These are phyloP conservation scores for Triplophysa yarkandensis DNA, from an alignment of 2,797 vertebrate genomes.

Conservation along the genomic window DNA sequence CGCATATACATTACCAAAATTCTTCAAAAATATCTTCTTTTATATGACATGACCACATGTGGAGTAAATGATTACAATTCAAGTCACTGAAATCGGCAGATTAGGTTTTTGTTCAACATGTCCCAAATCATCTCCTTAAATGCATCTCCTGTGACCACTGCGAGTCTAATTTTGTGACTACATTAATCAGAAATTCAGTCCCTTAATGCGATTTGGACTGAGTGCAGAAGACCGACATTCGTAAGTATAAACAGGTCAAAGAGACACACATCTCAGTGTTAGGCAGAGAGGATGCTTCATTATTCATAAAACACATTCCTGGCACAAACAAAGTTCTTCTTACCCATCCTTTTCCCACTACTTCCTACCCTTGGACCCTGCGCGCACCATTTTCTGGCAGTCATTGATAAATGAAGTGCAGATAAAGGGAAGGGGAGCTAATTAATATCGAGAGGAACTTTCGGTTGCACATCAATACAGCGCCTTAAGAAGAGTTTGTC, in stretches of 20 bases:
- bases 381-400: slow-evolving; percentile 13
- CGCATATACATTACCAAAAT: too few species aligned
- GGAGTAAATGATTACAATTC: too few species aligned
- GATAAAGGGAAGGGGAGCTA: slow-evolving; percentile 41
- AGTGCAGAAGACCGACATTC: background rate
- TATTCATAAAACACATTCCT: slow-evolving; percentile 13
- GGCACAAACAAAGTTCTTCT: background rate
- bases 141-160: background rate
- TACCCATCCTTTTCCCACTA: background rate
- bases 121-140: too few species aligned
- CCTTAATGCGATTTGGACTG: background rate
- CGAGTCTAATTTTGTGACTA: background rate
- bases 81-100: too few species aligned
- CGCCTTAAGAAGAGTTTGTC: slow-evolving; percentile 16
- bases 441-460: slow-evolving; percentile 46
- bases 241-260: background rate
- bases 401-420: slow-evolving; percentile 42
- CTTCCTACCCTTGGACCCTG: background rate
- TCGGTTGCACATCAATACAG: slow-evolving; percentile 9
- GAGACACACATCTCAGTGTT: background rate
- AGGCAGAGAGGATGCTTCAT: slow-evolving; percentile 2
- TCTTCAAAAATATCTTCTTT: too few species aligned
- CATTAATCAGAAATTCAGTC: background rate
- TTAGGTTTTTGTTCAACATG: too few species aligned
- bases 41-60: too few species aligned